phyloP scores from a whole-genome alignment of 2,888 invertebrate genomes.

The Endotricha flammealis region DNA sequence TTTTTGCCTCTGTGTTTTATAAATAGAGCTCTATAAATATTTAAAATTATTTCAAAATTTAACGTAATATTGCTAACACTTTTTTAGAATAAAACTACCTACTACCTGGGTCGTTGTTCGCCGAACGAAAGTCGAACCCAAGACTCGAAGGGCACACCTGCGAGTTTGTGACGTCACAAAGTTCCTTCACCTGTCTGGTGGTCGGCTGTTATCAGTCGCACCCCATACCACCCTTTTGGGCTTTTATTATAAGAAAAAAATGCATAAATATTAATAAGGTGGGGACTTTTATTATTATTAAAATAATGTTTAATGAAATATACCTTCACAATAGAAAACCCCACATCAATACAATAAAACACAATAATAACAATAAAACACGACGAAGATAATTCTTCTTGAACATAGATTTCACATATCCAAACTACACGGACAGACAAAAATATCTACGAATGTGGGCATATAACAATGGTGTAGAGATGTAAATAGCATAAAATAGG shows the following conservation, averaged over 20 bases:
- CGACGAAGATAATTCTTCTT: too few species aligned
- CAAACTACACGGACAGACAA: slow-evolving; percentile 6
- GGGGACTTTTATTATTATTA: too few species aligned
- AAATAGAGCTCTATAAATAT: too few species aligned
- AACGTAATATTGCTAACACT: neutral
- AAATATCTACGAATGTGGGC: slow-evolving; percentile 17
- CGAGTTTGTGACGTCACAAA: slow-evolving; percentile 43
- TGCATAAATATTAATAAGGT: too few species aligned
- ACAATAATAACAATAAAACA: too few species aligned
- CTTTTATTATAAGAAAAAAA: too few species aligned
- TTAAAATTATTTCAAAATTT: too few species aligned
- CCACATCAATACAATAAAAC: too few species aligned
- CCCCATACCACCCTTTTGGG: slow-evolving; percentile 26
- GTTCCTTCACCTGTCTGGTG: slow-evolving; percentile 55
- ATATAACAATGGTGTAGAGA: slow-evolving; percentile 34
- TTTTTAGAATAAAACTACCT: slow-evolving; percentile 23
- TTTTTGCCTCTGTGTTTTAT: too few species aligned
- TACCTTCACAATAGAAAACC: too few species aligned
- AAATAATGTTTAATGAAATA: too few species aligned
- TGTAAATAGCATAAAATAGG: slow-evolving; percentile 47
- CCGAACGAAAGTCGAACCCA: slow-evolving; percentile 20
- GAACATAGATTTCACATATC: neutral
- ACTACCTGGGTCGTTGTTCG: slow-evolving; percentile 29
- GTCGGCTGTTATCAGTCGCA: slow-evolving; percentile 29
- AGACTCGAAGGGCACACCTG: slow-evolving; percentile 46